Conservation (phyloP, 2,888 invertebrate species). For the Cephus nigrinus region DNA sequence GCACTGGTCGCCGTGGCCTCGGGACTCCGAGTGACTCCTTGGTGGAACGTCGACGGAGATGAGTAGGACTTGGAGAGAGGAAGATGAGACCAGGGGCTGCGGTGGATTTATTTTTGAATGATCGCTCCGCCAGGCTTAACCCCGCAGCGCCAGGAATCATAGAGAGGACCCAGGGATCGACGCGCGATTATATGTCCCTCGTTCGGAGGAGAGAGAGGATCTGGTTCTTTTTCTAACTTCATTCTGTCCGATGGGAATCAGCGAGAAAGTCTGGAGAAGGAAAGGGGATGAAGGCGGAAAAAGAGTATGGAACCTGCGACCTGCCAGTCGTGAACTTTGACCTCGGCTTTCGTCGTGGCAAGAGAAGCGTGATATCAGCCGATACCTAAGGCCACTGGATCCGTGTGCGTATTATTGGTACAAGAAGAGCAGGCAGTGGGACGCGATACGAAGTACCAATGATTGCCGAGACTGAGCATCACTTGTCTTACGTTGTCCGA, state of each 20-base stretch:
- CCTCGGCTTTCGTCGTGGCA: not conserved
- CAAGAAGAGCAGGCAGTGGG: not conserved
- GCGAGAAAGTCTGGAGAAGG: slow-evolving; percentile 18
- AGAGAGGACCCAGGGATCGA: not conserved
- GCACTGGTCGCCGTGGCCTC: not conserved
- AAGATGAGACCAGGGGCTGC: not conserved
- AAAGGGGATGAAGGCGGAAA: slow-evolving; percentile 25
- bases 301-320: slow-evolving; percentile 20
- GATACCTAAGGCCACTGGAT: not conserved
- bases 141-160: not conserved
- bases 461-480: not conserved
- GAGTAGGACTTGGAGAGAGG: not conserved
- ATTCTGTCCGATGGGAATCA: not conserved
- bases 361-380: not conserved
- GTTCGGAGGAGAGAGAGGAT: not conserved
- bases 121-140: not conserved
- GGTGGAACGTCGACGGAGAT: not conserved
- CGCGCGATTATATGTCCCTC: not conserved
- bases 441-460: not conserved
- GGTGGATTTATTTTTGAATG: not conserved
- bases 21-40: not conserved
- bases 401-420: not conserved
- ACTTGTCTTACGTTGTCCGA: not conserved
- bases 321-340: not conserved
- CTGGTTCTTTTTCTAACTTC: not conserved